phyloP scores from a whole-genome alignment of 2,888 invertebrate species.

The Xanthorhoe designata region DNA sequence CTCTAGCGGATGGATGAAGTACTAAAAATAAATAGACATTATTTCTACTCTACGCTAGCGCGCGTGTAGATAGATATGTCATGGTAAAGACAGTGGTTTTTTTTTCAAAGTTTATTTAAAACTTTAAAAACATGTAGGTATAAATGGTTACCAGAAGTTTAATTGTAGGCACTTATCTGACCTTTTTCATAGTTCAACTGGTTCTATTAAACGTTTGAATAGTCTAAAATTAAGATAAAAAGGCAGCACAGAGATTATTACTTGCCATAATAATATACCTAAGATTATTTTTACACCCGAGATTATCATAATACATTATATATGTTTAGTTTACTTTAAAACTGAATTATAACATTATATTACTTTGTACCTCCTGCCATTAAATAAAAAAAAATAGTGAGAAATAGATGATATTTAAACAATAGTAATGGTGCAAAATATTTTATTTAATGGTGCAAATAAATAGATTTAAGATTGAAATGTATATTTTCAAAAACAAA shows the following conservation, averaged over 20 bases:
- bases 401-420: slow-evolving; percentile 3
- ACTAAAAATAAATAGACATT: too few species aligned
- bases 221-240: background rate
- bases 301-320: background rate
- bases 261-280: too few species aligned
- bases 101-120: too few species aligned
- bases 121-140: too few species aligned
- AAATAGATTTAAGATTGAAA: slow-evolving; percentile 33
- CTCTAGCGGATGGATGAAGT: too few species aligned
- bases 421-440: slow-evolving; percentile 13
- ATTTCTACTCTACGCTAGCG: too few species aligned
- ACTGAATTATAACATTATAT: background rate
- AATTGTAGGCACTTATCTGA: too few species aligned
- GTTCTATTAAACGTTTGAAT: too few species aligned
- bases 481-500: slow-evolving; percentile 22
- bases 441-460: slow-evolving; percentile 15
- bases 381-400: slow-evolving; percentile 10
- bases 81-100: too few species aligned
- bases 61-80: too few species aligned
- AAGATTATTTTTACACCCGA: background rate
- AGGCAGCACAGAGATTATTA: background rate
- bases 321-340: background rate
- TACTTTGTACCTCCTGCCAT: background rate
- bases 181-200: too few species aligned
- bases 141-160: too few species aligned